Evolutionary conservation across 2,113 vertebrate species (phyloP), one percentile per base, ranked within the genome.

Genomic region (Scomber scombrus): DNA sequence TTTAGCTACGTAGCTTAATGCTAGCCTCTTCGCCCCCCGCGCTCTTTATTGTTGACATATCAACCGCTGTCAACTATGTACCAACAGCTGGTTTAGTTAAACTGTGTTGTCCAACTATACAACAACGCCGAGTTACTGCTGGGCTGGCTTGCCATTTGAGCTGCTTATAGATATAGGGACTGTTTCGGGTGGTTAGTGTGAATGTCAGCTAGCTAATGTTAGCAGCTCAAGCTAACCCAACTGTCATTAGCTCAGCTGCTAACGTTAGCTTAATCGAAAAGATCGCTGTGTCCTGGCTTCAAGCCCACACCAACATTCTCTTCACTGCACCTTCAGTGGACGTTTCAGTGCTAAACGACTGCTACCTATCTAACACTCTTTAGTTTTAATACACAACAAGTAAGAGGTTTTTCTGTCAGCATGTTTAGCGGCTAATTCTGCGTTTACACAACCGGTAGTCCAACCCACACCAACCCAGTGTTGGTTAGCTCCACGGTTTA

Each of bases 41-140:
- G 68, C 81, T 80, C 65, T 19, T 79, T 45, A 82, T 89, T 88
- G 77, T 91, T 91, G 82, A 86, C 80, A 83, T 76, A 15, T 70
- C 49, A 52, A 14, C 46, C 31, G 31, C 45, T 67, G 60, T 54
- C 16, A 15, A 9, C 52, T 10, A 55, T 18, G 0, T 4, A 57
- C 9, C 23, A 9, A 23, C 14, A 13, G 4, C 31, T 46, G 0
- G 0, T 19, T 21, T 14, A 56, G 0, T 40, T 40, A 3, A 15
- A 40, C 34, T 40, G 8, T 14, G 0, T 0, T 9, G 0, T n/a
- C 8, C 4, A 15, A 13, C 15, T 8, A n/a, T 15, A 26, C 1
- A 15, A 7, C 11, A 3, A 40, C 10, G 12, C 6, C 0, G 5
- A 0, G 13, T 51, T 61, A 13, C 14, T 4, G 1, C 0, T 45